These are phyloP conservation scores for Ypsolopha sequella DNA, from an alignment of 2,888 invertebrate species.

Conservation along the genomic window DNA sequence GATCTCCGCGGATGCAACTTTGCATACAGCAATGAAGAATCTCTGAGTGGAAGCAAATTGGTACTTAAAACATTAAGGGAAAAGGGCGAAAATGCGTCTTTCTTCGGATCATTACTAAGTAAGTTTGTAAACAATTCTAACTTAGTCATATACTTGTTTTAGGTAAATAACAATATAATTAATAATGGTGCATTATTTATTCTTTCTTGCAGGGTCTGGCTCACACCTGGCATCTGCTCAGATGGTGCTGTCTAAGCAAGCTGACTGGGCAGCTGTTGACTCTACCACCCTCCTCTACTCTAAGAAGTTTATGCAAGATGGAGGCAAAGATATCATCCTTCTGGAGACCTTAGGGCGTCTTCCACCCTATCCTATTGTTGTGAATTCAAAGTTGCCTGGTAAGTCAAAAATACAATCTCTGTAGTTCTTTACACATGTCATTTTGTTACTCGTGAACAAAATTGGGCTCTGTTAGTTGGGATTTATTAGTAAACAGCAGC, in stretches of 20 bases:
- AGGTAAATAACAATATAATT: no score
- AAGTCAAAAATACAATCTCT: constrained; percentile 3
- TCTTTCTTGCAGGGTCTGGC: constrained; percentile 54
- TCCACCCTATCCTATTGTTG: constrained; percentile 75
- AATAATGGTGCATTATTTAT: background rate
- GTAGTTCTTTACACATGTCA: background rate
- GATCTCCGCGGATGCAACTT: constrained; percentile 71
- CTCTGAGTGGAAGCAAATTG: constrained; percentile 67
- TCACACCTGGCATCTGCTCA: constrained; percentile 73
- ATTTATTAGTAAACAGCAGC: background rate
- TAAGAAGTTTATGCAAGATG: constrained; percentile 67
- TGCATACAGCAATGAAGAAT: constrained; percentile 65
- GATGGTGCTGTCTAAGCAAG: constrained; percentile 72
- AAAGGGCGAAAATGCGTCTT: constrained; percentile 72
- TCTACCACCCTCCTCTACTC: constrained; percentile 68
- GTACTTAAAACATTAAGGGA: constrained; percentile 63
- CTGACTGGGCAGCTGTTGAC: constrained; percentile 75
- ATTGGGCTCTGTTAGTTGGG: background rate
- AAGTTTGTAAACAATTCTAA: constrained; percentile 13
- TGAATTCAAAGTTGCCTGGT: constrained; percentile 72
- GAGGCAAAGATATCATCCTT: constrained; percentile 65
- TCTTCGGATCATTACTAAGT: constrained; percentile 71
- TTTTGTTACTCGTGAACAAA: background rate
- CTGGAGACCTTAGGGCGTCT: constrained; percentile 75
- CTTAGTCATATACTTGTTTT: no score